These are phyloP conservation scores for Andrena minutula DNA, from an alignment of 2,888 invertebrate genomes.

Conservation along the genomic window DNA sequence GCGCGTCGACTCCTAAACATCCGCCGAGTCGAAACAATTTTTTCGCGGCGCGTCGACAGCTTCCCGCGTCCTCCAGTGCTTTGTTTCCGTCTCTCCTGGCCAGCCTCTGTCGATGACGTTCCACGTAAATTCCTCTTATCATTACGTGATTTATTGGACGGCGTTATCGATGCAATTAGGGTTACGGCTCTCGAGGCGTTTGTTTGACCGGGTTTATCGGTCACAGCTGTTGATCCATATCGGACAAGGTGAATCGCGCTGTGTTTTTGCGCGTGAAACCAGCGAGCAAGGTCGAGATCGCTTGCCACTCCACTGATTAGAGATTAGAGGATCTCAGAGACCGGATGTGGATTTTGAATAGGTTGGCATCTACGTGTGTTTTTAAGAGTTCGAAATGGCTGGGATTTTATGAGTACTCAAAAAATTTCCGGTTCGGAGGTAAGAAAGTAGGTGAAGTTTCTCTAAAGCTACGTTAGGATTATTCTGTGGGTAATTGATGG, in stretches of 20 bases:
- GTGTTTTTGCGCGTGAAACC: conserved; percentile 7
- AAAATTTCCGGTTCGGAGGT: too few relatives aligned
- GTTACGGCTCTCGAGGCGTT: neutral
- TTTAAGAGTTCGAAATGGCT: too few relatives aligned
- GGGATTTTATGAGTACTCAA: too few relatives aligned
- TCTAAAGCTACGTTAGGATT: too few relatives aligned
- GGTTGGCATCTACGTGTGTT: too few relatives aligned
- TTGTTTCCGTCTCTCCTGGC: neutral
- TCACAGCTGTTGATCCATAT: conserved; percentile 15
- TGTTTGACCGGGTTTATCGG: conserved; percentile 10
- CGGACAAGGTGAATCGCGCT: neutral
- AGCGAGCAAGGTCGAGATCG: neutral
- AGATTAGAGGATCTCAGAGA: neutral
- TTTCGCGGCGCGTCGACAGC: neutral
- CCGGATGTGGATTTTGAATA: neutral
- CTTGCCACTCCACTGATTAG: neutral
- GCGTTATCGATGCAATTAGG: conserved; percentile 23
- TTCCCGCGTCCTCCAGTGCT: neutral
- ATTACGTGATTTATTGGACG: neutral
- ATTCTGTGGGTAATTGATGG: too few relatives aligned
- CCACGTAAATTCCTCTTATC: neutral
- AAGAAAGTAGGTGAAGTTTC: too few relatives aligned
- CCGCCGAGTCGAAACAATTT: neutral
- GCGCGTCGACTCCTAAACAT: conserved; percentile 8
- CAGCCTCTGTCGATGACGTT: neutral